Conservation (phyloP, 2,113 vertebrate species). For the Blennius ocellaris region DNA sequence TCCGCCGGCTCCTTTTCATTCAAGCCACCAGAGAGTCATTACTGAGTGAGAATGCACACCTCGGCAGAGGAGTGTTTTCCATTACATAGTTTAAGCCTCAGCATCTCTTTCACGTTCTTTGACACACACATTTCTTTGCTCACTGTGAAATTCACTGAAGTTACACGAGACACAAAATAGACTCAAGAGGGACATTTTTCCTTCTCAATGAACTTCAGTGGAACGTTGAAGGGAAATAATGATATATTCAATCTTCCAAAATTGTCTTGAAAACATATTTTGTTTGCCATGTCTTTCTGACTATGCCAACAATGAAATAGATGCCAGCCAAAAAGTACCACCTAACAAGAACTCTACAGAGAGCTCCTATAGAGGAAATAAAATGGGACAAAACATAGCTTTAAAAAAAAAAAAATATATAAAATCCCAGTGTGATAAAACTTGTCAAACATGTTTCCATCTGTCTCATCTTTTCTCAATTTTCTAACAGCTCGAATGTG, state of each 20-base stretch:
- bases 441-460: slow-evolving; percentile 65
- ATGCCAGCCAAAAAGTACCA: slow-evolving; percentile 61
- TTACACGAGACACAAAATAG: slow-evolving; percentile 52
- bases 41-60: slow-evolving; percentile 39
- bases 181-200: slow-evolving; percentile 27
- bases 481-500: slow-evolving; percentile 60
- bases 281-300: slow-evolving; percentile 44
- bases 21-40: slow-evolving; percentile 54
- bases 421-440: slow-evolving; percentile 49
- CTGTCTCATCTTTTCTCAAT: slow-evolving; percentile 54
- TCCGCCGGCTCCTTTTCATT: slow-evolving; percentile 43
- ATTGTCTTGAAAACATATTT: slow-evolving; percentile 44
- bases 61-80: slow-evolving; percentile 59
- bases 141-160: slow-evolving; percentile 54
- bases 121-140: slow-evolving; percentile 73
- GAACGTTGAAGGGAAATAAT: slow-evolving; percentile 47
- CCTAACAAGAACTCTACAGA: slow-evolving; percentile 32
- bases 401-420: slow-evolving; percentile 58
- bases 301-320: slow-evolving; percentile 30
- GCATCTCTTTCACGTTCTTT: slow-evolving; percentile 67
- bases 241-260: slow-evolving; percentile 12
- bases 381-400: slow-evolving; percentile 30
- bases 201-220: slow-evolving; percentile 37
- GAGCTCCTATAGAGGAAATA: slow-evolving; percentile 34
- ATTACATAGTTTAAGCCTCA: slow-evolving; percentile 62